Base-by-base conservation (phyloP, 1,140 invertebrate species). In the Papilio xuthus region DNA sequence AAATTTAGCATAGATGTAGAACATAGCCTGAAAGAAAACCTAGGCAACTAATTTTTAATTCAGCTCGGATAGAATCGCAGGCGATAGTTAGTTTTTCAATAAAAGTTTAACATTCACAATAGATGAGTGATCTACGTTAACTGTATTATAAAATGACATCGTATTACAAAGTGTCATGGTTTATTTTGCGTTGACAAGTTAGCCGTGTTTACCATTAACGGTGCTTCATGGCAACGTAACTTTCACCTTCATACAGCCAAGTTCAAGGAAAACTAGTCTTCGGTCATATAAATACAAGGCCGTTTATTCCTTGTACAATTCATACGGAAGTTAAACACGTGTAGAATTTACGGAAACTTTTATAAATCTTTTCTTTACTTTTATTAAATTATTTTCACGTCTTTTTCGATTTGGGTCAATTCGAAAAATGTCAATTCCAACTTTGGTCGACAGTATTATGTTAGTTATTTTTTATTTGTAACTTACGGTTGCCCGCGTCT, bases 261-360 rank as follows among this genome's bases (percentile, higher is more conserved):
- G 77, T 76, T 71, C 79, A 80, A 80, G 79, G 79, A 80, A 44
- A 67, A 78, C 67, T 78, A 26, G 47, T 67, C 26, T 70, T 28
- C 56, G 20, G 20, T 15, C 8, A n/a, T n/a, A 37, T 50, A 78
- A 23, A 42, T 73, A 47, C 41, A 53, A 47, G 77, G 77, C 44
- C 53, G 77, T 71, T 41, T 72, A 44, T 47, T 15, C 75, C 69
- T 44, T 70, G 76, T 12, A 69, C 32, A 23, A 12, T 63, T 7
- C 41, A 63, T 26, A 42, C 23, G 75, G 53, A 77, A 42, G 75
- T 42, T 56, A 77, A 76, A 77, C 13, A 20, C 60, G n/a, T 41
- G 56, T 10, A 74, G 9, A 26, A 20, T 41, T 75, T 20, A 50
- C 2, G 72, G 13, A 20, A 47, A 47, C 44, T 42, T 50, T 74